Percentiles rank a stretch among this genome's conserved stretches.
These are phyloP conservation scores for Mylabris sibirica DNA, from an alignment of 2,888 invertebrate genomes.

Conservation along the genomic window DNA sequence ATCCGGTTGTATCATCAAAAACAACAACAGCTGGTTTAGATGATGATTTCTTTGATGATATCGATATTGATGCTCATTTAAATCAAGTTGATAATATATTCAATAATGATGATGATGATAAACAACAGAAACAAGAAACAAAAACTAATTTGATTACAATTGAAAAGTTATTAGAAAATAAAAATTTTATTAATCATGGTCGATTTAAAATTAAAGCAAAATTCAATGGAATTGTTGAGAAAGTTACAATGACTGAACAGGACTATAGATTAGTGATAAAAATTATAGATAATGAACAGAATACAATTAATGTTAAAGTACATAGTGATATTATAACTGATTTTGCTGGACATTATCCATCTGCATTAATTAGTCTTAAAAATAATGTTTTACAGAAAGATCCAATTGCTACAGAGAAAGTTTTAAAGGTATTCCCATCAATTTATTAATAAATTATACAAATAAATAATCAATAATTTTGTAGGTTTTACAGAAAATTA, in stretches of 20 bases:
- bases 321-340: slow-evolving; percentile 66
- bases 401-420: slow-evolving; percentile 38
- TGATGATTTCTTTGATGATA: slow-evolving; percentile 52
- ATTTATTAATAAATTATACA: slow-evolving; percentile 17
- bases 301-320: slow-evolving; percentile 65
- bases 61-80: slow-evolving; percentile 51
- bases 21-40: slow-evolving; percentile 4
- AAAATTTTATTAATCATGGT: slow-evolving; percentile 56
- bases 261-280: slow-evolving; percentile 67
- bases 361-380: slow-evolving; percentile 41
- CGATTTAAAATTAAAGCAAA: slow-evolving; percentile 67
- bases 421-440: slow-evolving; percentile 44
- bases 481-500: slow-evolving; percentile 48
- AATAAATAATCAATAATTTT: slow-evolving; percentile 33
- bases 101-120: slow-evolving; percentile 36
- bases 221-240: slow-evolving; percentile 65
- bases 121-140: slow-evolving; percentile 11
- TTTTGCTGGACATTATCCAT: slow-evolving; percentile 63
- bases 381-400: slow-evolving; percentile 40
- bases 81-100: slow-evolving; percentile 40
- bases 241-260: slow-evolving; percentile 64
- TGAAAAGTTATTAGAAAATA: slow-evolving; percentile 43
- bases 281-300: slow-evolving; percentile 66
- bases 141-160: slow-evolving; percentile 39
- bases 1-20: no score